Evolutionary conservation across 2,113 vertebrate species (phyloP).

Genomic region (Tichodroma muraria): DNA sequence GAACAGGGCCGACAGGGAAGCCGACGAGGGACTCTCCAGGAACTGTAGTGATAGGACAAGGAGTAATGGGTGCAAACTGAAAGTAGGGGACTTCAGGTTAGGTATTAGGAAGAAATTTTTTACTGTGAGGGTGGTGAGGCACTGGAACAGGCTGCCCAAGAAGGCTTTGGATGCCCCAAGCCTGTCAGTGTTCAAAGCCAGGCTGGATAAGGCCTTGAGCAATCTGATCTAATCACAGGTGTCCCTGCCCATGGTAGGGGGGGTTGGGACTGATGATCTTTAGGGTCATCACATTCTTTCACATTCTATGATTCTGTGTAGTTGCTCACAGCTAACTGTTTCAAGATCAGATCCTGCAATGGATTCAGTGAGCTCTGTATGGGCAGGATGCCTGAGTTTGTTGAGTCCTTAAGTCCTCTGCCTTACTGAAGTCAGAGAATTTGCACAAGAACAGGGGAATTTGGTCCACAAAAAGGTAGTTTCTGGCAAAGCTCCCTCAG

Average conservation of each 20-base stretch:
- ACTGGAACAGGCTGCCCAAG: not conserved
- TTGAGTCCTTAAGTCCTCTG: not conserved
- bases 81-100: not conserved
- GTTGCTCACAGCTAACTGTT: not conserved
- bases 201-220: not conserved
- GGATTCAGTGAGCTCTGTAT: not conserved
- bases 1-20: not conserved
- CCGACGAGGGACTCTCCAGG: not conserved
- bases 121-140: not conserved
- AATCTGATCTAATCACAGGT: not conserved
- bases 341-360: not conserved
- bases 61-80: not conserved
- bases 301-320: not conserved
- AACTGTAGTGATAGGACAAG: not conserved
- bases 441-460: not conserved
- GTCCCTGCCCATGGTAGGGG: too few relatives aligned
- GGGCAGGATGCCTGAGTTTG: not conserved
- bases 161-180: not conserved
- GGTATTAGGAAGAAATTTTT: not conserved
- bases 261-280: not conserved
- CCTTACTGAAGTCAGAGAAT: not conserved
- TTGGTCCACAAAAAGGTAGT: not conserved
- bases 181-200: not conserved
- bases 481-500: not conserved
- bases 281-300: not conserved